phyloP scores from a whole-genome alignment of 2,113 vertebrate species.

The Sylvietta virens region DNA sequence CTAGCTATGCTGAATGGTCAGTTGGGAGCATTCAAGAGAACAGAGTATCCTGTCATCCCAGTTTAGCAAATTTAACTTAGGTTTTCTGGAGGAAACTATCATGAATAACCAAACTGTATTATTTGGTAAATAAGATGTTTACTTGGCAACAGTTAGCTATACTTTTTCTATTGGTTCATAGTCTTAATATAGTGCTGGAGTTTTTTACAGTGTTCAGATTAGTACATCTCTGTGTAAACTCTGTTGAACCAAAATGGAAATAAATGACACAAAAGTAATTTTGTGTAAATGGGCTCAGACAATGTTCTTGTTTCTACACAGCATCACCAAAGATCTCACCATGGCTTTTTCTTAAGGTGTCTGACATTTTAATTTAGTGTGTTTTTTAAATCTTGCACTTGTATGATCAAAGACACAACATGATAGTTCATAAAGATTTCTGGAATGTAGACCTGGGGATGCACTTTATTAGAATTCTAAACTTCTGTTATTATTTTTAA shows the following conservation, averaged over 20 bases:
- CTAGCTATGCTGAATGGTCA: not conserved
- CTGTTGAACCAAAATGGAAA: not conserved
- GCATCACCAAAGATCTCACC: not conserved
- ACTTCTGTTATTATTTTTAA: not conserved
- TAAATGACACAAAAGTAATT: not conserved
- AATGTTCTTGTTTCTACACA: not conserved
- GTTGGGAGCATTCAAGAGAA: not conserved
- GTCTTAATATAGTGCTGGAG: not conserved
- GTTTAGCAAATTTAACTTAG: not conserved
- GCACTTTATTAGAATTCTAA: not conserved
- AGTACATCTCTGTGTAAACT: not conserved
- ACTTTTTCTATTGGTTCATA: not conserved
- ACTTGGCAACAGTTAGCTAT: not conserved
- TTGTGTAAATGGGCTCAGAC: not conserved
- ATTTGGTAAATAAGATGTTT: not conserved
- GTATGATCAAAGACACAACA: not conserved
- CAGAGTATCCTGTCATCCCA: fast-evolving
- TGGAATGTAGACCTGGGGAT: not conserved
- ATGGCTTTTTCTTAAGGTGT: not conserved
- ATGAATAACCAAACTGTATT: not conserved
- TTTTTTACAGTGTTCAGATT: not conserved
- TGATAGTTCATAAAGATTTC: not conserved
- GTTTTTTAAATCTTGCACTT: not conserved
- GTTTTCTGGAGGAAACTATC: not conserved
- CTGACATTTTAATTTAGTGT: not conserved